These are phyloP conservation scores for Phrynocephalus vlangalii DNA, from an alignment of 2,797 vertebrate genomes.

Conservation along the genomic window DNA sequence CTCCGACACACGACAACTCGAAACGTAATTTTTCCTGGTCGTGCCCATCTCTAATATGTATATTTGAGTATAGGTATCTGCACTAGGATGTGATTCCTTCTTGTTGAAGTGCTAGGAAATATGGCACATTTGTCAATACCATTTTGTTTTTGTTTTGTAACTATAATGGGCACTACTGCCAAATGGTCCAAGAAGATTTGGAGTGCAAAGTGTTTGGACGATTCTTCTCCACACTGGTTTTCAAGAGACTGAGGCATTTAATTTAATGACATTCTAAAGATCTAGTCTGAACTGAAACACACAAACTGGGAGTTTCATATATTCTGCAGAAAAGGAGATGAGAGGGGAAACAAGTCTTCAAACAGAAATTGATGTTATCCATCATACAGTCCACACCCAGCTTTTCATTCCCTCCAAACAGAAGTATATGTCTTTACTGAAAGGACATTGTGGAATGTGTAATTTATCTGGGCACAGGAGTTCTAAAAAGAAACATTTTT, in stretches of 20 bases:
- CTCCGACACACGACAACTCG: too few species aligned
- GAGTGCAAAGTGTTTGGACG: too few species aligned
- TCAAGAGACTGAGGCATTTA: neutral
- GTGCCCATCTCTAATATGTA: too few species aligned
- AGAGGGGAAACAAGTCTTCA: neutral
- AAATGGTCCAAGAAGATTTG: too few species aligned
- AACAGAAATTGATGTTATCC: neutral
- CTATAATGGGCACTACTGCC: neutral
- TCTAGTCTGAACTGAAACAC: neutral
- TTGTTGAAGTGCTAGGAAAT: neutral
- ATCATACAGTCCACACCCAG: neutral
- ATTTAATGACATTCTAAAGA: neutral
- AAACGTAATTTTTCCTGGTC: too few species aligned
- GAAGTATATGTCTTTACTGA: neutral
- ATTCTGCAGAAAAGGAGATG: neutral
- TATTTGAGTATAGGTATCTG: neutral
- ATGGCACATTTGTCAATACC: too few species aligned
- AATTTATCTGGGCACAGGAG: neutral
- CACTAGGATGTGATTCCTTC: neutral
- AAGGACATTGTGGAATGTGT: neutral
- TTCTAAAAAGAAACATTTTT: neutral
- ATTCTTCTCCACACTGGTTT: neutral
- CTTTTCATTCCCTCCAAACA: neutral
- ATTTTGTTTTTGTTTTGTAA: too few species aligned
- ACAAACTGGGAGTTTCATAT: neutral